Conservation (phyloP, 1,140 invertebrate genomes). For the Ruditapes philippinarum region DNA sequence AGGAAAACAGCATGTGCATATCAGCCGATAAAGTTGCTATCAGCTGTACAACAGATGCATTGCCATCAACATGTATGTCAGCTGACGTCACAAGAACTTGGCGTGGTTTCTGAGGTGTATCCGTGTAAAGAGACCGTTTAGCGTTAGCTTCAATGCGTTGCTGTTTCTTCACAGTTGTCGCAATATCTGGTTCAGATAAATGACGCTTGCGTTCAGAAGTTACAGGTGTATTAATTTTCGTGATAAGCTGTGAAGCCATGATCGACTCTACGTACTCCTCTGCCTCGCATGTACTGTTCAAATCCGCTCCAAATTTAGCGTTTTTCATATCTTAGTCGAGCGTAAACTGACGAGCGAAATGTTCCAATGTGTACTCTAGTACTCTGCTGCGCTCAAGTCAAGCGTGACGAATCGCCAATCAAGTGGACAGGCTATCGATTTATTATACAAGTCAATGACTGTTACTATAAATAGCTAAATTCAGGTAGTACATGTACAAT, state of each 20-base stretch:
- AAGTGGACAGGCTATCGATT: not conserved
- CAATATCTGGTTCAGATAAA: not conserved
- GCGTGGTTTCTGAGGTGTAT: not conserved
- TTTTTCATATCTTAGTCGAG: too few relatives aligned
- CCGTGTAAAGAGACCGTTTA: not conserved
- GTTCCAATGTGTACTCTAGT: too few relatives aligned
- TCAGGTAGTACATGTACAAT: too few relatives aligned
- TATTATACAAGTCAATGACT: not conserved
- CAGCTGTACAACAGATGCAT: constrained; percentile 4
- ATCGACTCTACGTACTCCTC: not conserved
- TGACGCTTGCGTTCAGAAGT: not conserved
- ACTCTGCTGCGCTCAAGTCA: not conserved
- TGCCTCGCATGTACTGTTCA: not conserved
- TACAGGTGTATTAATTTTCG: not conserved
- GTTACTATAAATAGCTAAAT: not conserved
- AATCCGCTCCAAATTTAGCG: not conserved
- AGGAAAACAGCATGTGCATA: constrained; percentile 24
- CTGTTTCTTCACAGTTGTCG: not conserved
- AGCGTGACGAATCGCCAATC: not conserved
- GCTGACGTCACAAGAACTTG: not conserved
- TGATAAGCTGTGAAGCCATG: not conserved
- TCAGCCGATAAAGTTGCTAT: constrained; percentile 24
- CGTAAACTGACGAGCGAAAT: too few relatives aligned
- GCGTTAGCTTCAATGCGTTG: not conserved
- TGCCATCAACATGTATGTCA: constrained; percentile 31